These are phyloP conservation scores for Phytoseiulus persimilis DNA, from an alignment of 2,888 invertebrate species.

Conservation along the genomic window DNA sequence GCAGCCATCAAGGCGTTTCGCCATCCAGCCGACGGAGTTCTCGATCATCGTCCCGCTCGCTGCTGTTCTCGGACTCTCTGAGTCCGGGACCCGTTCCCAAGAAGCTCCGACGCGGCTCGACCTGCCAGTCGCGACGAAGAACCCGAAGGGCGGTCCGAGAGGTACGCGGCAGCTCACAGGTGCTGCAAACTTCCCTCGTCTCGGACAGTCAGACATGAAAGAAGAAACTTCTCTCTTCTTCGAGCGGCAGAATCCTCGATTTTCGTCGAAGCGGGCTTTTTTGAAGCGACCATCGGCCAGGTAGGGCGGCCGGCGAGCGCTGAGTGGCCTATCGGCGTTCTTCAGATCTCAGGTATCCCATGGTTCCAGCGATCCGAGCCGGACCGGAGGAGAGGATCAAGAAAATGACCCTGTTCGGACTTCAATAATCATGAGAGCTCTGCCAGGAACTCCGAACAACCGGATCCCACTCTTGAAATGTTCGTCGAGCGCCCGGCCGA, in stretches of 20 bases:
- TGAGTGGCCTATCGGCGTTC: not conserved
- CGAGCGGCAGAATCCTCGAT: not conserved
- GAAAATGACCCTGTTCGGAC: not conserved
- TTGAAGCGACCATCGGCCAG: not conserved
- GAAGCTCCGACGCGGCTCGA: not conserved
- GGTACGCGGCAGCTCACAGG: not conserved
- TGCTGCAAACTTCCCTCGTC: not conserved
- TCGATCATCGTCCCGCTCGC: too few species aligned
- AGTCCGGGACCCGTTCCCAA: not conserved
- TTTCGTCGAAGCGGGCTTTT: not conserved
- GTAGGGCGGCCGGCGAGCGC: not conserved
- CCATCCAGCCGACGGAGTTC: too few species aligned
- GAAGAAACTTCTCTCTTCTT: not conserved
- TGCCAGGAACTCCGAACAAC: not conserved
- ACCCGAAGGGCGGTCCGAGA: not conserved
- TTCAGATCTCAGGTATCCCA: constrained; percentile 5
- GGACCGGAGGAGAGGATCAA: not conserved
- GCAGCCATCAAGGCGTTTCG: too few species aligned
- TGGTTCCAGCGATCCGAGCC: not conserved
- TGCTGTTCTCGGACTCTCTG: too few species aligned
- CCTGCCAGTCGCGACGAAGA: not conserved
- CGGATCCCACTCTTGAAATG: not conserved
- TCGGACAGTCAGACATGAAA: not conserved
- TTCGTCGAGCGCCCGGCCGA: too few species aligned
- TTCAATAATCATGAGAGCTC: not conserved